Base-by-base conservation (phyloP, 2,888 invertebrate species). In the Muscina levida region DNA sequence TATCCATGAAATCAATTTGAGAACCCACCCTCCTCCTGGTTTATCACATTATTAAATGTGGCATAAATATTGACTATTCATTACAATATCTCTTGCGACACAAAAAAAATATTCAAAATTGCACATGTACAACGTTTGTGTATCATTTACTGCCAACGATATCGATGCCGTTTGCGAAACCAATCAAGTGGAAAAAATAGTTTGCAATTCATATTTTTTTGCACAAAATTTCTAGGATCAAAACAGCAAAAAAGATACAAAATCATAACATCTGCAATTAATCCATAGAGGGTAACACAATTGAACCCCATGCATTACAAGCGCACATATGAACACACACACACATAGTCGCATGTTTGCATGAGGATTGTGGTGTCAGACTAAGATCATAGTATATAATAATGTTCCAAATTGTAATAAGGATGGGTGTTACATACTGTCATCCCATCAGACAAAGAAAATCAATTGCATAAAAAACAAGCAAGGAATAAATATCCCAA, bases 261-360 rank as follows among this genome's bases (percentile, higher is more conserved):
- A 87, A 87, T 87, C 85, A 84, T 86, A 86, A 84, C 87, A 87
- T 87, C 87, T 87, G 87, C 87, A 87, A 87, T 87, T 87, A 87
- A 87, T 85, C 87, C 86, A 75, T 5, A 31, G 46, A 39, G 83
- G 82, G 75, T 74, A 67, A 77, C 19, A 59, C 48, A 0, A 31
- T 31, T 42, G 17, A 71, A 70, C 59, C 59, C 53, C 17, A 17
- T 46, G 65, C 46, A 24, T 31, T n/a, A 46, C n/a, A 46, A 46
- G 4, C 1, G 15, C n/a, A 51, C 10, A 22, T 17, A 51, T 46
- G 19, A 19, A 22, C 6, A 48, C 24, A 24, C 24, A 19, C 31
- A 31, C 31, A 31, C 8, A 31, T 31, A 8, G 31, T n/a, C 48
- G 19, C 48, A 48, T 48, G 19, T 2, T 19, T 19, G 19, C 19